Conservation (phyloP, 2,113 vertebrate species). For the Alexandromys fortis region DNA sequence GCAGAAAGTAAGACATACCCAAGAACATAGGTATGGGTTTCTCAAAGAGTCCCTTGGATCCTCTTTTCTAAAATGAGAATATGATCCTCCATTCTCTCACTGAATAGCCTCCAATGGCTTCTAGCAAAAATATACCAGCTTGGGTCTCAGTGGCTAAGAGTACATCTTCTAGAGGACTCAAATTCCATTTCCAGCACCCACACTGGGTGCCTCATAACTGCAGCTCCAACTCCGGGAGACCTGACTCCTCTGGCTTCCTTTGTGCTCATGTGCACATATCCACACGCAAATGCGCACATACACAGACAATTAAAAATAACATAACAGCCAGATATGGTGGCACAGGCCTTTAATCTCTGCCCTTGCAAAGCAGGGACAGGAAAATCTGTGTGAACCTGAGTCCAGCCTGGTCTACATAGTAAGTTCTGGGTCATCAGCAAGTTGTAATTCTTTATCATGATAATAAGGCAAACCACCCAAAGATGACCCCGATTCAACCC, state of each 20-base stretch:
- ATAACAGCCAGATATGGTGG: background rate
- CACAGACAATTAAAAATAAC: background rate
- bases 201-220: background rate
- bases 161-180: background rate
- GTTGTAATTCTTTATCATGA: constrained; percentile 28
- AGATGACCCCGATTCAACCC: background rate
- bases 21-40: background rate
- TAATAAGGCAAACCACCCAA: constrained; percentile 19
- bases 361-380: background rate
- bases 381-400: background rate
- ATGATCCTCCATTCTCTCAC: background rate
- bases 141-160: background rate
- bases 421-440: background rate
- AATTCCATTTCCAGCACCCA: background rate
- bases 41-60: background rate
- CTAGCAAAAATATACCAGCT: background rate
- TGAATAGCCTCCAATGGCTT: constrained; percentile 27
- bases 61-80: constrained; percentile 31
- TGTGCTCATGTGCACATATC: background rate
- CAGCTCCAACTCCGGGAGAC: background rate
- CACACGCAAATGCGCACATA: background rate
- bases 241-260: background rate
- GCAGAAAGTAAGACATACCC: background rate
- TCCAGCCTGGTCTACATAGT: background rate
- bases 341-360: background rate